phyloP scores from a whole-genome alignment of 1,140 invertebrate species.

The Philotrypesis tridentata region DNA sequence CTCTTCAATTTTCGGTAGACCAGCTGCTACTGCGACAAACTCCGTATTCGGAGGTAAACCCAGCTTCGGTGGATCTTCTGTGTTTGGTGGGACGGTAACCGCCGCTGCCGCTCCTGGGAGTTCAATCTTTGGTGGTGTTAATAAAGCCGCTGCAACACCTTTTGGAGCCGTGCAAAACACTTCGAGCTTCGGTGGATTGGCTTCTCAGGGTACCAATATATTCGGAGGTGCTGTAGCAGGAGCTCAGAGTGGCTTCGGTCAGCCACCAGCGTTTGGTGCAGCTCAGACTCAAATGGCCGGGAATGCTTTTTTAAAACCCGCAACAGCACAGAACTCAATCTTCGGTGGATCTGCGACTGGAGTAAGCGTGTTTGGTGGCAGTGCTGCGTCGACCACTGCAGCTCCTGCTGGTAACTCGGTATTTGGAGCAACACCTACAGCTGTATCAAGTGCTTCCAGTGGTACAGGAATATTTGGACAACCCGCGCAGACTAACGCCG shows the following conservation, averaged over 20 bases:
- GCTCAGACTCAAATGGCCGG: neutral
- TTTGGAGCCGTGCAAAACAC: slow-evolving; percentile 56
- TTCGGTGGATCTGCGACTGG: neutral
- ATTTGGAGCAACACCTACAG: slow-evolving; percentile 52
- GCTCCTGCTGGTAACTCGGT: slow-evolving; percentile 39
- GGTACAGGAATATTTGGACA: slow-evolving; percentile 55
- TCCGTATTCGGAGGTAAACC: slow-evolving; percentile 61
- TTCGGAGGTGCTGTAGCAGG: slow-evolving; percentile 32
- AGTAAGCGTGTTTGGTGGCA: slow-evolving; percentile 42
- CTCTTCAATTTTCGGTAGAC: slow-evolving; percentile 58
- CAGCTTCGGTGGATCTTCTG: slow-evolving; percentile 56
- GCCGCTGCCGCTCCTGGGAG: slow-evolving; percentile 9
- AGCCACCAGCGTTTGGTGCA: neutral
- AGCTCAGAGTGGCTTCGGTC: slow-evolving; percentile 37
- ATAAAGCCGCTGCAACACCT: slow-evolving; percentile 47
- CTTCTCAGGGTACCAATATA: slow-evolving; percentile 38
- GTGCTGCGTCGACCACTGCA: neutral
- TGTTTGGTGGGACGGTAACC: slow-evolving; percentile 54
- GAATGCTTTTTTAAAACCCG: neutral
- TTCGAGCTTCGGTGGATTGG: slow-evolving; percentile 50
- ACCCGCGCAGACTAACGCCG: slow-evolving; percentile 47
- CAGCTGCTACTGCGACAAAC: slow-evolving; percentile 39
- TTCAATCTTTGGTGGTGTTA: slow-evolving; percentile 57
- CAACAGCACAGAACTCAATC: neutral
- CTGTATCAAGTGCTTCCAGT: slow-evolving; percentile 26